Base-by-base conservation (phyloP, 1,140 invertebrate species). In the Centruroides sculpturatus region DNA sequence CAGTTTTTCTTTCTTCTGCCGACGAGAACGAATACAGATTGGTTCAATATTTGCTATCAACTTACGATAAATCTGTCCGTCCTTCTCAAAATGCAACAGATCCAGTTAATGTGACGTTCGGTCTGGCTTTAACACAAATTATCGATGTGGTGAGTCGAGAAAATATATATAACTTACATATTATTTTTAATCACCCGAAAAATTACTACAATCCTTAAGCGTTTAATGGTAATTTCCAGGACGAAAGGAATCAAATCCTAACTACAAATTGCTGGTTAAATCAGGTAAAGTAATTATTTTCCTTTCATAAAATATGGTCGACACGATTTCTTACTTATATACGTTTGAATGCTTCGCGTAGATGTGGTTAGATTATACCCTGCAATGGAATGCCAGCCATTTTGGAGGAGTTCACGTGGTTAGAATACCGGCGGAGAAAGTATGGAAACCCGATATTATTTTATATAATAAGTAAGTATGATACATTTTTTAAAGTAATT, bases 401-500 rank as follows among this genome's bases (percentile, higher is more conserved):
- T 81, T 80, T 64, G 80, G 78, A 6, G 77, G 76, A 5, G 77
- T 83, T 7, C 72, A 74, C 51, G 74, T 76, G 12, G 69, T 83
- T 5, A 73, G 81, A 60, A 76, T 83, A 47, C 81, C 82, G 5
- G 77, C 77, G 1, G 75, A 80, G 35, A 71, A 78, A 67, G 77
- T 83, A 23, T 82, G 81, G 81, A 68, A 73, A 35, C 81, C 81
- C 3, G 81, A 83, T 67, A 75, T 80, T 47, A 77, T 79, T n/a
- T 70, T 80, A 41, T 79, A 77, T 63, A 80, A 79, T 69, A 80
- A 79, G 77, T 79, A 70, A 74, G 73, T 67, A 59, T 47, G 5
- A 50, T 23, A 23, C 23, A 23, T 23, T 23, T n/a, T 51, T 41
- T 56, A n/a, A n/a, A 55, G 9, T 53, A 23, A 23, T 23, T 23